Evolutionary conservation across 1,140 invertebrate genomes (phyloP).

Genomic region (Sinonovacula constricta): DNA sequence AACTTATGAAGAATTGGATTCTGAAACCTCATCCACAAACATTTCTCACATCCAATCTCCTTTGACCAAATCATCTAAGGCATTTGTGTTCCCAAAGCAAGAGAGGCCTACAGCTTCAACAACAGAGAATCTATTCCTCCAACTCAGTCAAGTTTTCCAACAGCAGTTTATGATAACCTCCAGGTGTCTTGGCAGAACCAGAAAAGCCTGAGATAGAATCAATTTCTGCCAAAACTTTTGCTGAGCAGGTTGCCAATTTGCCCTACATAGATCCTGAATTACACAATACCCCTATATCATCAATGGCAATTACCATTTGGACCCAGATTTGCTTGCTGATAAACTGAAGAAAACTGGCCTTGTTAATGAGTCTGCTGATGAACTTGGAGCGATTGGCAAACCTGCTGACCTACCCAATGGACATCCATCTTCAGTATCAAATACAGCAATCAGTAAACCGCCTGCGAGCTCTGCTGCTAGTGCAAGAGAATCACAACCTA

Average conservation of each 20-base stretch:
- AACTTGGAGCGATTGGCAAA: too few relatives aligned
- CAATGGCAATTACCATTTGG: constrained; percentile 72
- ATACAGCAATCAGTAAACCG: constrained; percentile 3
- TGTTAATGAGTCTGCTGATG: constrained; percentile 60
- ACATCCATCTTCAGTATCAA: background rate
- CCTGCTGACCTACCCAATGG: too few relatives aligned
- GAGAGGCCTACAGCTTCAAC: background rate
- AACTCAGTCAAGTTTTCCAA: constrained; percentile 1
- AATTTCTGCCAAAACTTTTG: constrained; percentile 15
- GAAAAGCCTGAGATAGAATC: too few relatives aligned
- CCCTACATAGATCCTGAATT: constrained; percentile 55
- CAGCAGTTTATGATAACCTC: constrained; percentile 43
- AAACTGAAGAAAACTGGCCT: constrained; percentile 71
- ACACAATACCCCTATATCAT: constrained; percentile 62
- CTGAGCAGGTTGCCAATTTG: constrained; percentile 14
- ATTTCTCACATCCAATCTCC: constrained; percentile 55
- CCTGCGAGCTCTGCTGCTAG: background rate
- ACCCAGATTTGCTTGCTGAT: constrained; percentile 69
- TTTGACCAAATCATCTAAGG: constrained; percentile 37
- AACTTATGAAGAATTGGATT: constrained; percentile 51
- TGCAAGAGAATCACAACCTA: constrained; percentile 7
- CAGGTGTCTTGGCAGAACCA: constrained; percentile 18
- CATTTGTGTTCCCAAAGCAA: constrained; percentile 29
- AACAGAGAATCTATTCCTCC: background rate
- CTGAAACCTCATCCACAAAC: constrained; percentile 43